A percentile compares a stretch with the other conserved stretches of the same genome.
Evolutionary conservation across 2,113 vertebrate genomes (phyloP).

Genomic region (Nycticebus coucang): DNA sequence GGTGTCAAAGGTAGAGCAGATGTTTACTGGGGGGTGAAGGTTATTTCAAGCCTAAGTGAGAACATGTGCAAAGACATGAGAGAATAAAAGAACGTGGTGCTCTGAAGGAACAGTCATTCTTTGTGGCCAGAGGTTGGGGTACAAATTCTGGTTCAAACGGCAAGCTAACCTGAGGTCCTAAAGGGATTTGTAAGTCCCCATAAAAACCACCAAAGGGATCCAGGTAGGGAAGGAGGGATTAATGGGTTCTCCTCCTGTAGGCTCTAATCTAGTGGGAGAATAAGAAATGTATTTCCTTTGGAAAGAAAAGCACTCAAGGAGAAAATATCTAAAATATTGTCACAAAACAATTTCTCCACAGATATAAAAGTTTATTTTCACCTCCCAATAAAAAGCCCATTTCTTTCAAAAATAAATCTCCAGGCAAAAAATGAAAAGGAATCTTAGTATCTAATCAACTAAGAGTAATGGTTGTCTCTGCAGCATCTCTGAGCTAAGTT

Average conservation of each 20-base stretch:
- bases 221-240: neutral
- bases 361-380: constrained; percentile 23
- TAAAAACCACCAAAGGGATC: neutral
- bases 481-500: neutral
- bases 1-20: neutral
- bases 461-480: neutral
- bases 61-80: neutral
- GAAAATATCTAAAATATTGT: neutral
- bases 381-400: constrained; percentile 20
- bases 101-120: neutral
- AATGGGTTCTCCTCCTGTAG: neutral
- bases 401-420: constrained; percentile 55
- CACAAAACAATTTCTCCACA: constrained; percentile 19
- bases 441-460: neutral
- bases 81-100: neutral
- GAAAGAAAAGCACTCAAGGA: neutral
- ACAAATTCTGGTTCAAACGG: neutral
- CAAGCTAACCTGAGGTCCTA: neutral
- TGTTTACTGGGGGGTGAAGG: neutral
- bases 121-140: neutral
- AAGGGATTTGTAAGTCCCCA: neutral
- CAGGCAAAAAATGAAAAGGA: neutral
- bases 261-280: neutral
- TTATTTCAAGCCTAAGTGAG: neutral
- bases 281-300: constrained; percentile 5